Percentiles rank a stretch among this genome's conserved stretches.
phyloP scores from a whole-genome alignment of 2,888 invertebrate species.

The Schizaphis graminum region DNA sequence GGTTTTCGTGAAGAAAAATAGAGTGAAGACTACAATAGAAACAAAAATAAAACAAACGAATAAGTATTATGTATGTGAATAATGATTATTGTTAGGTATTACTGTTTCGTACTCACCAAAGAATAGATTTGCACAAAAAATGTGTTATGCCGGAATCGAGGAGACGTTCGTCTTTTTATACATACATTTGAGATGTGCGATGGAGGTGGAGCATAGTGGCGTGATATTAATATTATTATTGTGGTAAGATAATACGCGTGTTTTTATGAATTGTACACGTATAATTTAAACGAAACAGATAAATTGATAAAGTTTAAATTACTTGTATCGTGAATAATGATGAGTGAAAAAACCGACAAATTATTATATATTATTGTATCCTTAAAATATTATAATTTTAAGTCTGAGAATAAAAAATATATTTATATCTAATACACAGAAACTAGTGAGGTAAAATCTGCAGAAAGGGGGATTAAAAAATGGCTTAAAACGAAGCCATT shows the following conservation, averaged over 20 bases:
- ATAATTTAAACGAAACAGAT: not conserved
- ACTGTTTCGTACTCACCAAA: not conserved
- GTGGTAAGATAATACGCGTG: not conserved
- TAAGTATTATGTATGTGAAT: not conserved
- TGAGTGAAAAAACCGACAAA: not conserved
- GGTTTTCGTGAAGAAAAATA: not conserved
- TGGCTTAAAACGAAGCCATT: not conserved
- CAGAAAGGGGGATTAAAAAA: not conserved
- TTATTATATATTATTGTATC: not conserved
- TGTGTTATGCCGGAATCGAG: conserved; percentile 19
- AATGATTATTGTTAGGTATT: not conserved
- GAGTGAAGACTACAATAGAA: not conserved
- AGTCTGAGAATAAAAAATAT: not conserved
- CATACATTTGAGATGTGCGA: not conserved
- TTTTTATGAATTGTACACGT: not conserved
- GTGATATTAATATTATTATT: not conserved
- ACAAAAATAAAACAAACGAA: not conserved
- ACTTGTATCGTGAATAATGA: too few relatives aligned
- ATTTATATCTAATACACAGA: not conserved
- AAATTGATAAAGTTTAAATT: not conserved
- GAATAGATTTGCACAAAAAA: conserved; percentile 31
- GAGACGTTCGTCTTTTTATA: not conserved
- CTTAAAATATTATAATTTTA: not conserved
- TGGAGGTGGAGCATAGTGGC: not conserved
- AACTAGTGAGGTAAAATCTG: not conserved